phyloP scores from a whole-genome alignment of 2,797 vertebrate species.

The Cephalopachus bancanus region DNA sequence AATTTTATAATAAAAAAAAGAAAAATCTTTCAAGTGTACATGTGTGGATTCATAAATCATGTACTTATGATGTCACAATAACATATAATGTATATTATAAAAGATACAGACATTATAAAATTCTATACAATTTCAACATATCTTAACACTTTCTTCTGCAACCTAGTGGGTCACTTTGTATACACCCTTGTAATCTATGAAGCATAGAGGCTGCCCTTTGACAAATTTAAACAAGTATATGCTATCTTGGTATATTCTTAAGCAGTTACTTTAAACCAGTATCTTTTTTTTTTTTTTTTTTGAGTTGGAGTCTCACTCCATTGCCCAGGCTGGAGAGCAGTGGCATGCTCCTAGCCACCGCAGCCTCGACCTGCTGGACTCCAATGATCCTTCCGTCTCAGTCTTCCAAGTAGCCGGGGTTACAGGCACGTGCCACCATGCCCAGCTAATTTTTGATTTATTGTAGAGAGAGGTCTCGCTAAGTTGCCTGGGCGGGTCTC shows the following conservation, averaged over 20 bases:
- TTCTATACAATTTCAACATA: not conserved
- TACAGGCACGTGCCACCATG: too few species aligned
- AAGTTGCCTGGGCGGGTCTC: too few species aligned
- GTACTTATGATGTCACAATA: not conserved
- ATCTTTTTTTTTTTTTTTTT: not conserved
- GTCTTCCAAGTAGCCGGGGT: too few species aligned
- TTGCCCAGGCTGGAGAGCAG: too few species aligned
- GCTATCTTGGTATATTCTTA: not conserved
- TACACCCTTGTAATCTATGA: not conserved
- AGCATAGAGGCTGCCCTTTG: not conserved
- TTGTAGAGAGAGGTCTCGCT: too few species aligned
- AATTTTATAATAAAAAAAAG: too few species aligned
- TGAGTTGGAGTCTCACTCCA: too few species aligned
- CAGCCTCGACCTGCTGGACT: too few species aligned
- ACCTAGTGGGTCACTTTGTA: not conserved
- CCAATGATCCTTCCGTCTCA: too few species aligned
- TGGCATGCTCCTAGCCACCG: too few species aligned
- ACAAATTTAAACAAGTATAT: constrained; percentile 45
- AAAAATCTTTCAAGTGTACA: not conserved
- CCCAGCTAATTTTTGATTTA: too few species aligned
- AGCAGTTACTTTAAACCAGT: not conserved
- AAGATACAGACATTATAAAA: not conserved
- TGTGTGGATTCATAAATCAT: constrained; percentile 17
- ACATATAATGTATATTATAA: not conserved
- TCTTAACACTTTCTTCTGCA: constrained; percentile 33